Base-by-base conservation (phyloP, 2,888 invertebrate genomes). In the Chrysina gloriosa region DNA sequence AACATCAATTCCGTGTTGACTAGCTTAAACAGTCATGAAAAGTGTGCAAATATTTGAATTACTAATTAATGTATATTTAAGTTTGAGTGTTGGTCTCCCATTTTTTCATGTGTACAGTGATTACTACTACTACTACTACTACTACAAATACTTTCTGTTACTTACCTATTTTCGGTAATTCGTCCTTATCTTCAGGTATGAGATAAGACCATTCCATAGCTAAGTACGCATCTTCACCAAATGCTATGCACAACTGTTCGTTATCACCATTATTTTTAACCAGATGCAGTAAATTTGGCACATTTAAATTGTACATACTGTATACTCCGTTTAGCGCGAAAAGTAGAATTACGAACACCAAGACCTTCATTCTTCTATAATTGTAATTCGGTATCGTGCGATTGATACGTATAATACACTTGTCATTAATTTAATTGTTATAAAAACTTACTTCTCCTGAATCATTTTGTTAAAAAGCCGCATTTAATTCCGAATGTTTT, bases 161-260 rank as follows among this genome's bases (percentile, higher is more conserved):
- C 78, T 77, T 70, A 81, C 81, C 78, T 52, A 76, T 75, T 69
- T 74, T 72, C 3, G 80, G 79, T 48, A 77, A 52, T 27, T 73
- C 69, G 45, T 73, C 72, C 52, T 73, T 67, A 50, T 34, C 68
- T 21, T 68, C 70, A n/a, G 77, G 77, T 52, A 81, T 71, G 4
- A 81, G 81, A 68, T 78, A 82, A 21, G 78, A 72, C 81, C 81
- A 82, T 14, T 79, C 80, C 21, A 81, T 71, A 9, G 75, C 82
- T n/a, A 76, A 71, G 71, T 81, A 78, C 31, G 78, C 71, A 34
- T 79, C 78, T 42, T 76, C 70, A 63, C 79, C 80, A 68, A 80
- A 79, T 4, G 79, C 80, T 42, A 82, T 72, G 71, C 81, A 82
- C 70, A 77, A 78, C 3, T 79, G 78, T 54, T 77, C 72, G 34